Conservation (phyloP, 2,797 vertebrate species). For the Pseudomugil gertrudae region DNA sequence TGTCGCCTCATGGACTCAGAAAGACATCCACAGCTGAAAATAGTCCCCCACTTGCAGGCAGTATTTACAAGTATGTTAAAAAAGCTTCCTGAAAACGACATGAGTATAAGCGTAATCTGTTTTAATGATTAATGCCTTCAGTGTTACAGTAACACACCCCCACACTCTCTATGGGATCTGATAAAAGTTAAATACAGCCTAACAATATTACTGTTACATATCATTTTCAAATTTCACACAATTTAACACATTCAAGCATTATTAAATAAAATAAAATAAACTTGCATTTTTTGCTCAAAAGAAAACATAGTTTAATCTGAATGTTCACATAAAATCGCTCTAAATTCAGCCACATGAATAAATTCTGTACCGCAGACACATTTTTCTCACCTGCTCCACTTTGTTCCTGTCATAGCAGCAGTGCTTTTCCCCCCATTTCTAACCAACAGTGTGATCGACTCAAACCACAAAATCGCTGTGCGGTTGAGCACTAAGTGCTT, state of each 20-base stretch:
- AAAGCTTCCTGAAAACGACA: background rate
- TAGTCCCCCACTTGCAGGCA: background rate
- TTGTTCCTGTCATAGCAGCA: conserved; percentile 19
- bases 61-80: background rate
- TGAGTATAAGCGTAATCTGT: background rate
- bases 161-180: conserved; percentile 16
- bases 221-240: conserved; percentile 24
- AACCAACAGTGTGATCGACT: conserved; percentile 13
- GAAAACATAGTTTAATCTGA: conserved; percentile 5
- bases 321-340: conserved; percentile 23
- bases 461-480: conserved; percentile 39
- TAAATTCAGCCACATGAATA: conserved; percentile 30
- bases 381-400: background rate
- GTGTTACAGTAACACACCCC: background rate
- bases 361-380: background rate
- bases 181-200: conserved; percentile 7
- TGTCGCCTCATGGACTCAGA: background rate
- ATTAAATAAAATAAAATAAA: conserved; percentile 47
- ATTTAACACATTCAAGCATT: conserved; percentile 20
- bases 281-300: conserved; percentile 13
- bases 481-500: conserved; percentile 46
- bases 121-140: background rate
- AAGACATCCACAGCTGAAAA: background rate
- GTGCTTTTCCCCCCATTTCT: conserved; percentile 20
- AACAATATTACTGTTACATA: conserved; percentile 38